Percentiles rank a stretch among this genome's conserved stretches.
Evolutionary conservation across 2,113 vertebrate species (phyloP).

Genomic region (Myiozetetes cayanensis): DNA sequence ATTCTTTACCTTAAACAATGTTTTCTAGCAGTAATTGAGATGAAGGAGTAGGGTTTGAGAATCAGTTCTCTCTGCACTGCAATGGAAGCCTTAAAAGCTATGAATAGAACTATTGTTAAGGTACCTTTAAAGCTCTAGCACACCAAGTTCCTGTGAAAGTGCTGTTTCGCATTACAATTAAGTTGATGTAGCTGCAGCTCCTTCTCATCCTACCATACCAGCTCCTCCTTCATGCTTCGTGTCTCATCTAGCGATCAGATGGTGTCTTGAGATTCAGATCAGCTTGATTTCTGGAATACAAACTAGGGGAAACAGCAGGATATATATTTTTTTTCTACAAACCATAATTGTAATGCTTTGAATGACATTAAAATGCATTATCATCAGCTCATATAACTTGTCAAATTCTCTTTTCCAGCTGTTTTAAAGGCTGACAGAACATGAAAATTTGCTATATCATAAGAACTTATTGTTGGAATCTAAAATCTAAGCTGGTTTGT

Average conservation of each 20-base stretch:
- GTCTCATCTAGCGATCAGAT: constrained; percentile 32
- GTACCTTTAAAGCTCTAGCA: constrained; percentile 51
- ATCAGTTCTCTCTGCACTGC: not conserved
- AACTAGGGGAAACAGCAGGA: not conserved
- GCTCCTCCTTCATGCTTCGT: constrained; percentile 29
- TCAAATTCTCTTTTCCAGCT: not conserved
- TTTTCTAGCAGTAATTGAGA: not conserved
- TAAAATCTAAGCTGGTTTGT: not conserved
- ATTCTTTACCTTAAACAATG: not conserved
- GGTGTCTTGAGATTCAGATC: not conserved
- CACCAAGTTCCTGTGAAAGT: constrained; percentile 54
- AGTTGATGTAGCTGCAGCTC: constrained; percentile 20
- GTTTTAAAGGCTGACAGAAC: not conserved
- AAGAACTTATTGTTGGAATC: not conserved
- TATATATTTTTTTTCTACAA: not conserved
- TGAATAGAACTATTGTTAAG: constrained; percentile 61
- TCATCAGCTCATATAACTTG: not conserved
- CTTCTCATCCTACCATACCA: not conserved
- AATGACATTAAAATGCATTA: not conserved
- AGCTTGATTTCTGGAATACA: not conserved
- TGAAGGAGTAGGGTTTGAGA: not conserved
- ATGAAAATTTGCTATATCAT: not conserved
- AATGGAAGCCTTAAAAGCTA: constrained; percentile 1
- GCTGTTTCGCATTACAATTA: constrained; percentile 53
- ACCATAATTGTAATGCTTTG: not conserved